Evolutionary conservation across 2,113 vertebrate genomes (phyloP).

Genomic region (Acanthochromis polyacanthus): DNA sequence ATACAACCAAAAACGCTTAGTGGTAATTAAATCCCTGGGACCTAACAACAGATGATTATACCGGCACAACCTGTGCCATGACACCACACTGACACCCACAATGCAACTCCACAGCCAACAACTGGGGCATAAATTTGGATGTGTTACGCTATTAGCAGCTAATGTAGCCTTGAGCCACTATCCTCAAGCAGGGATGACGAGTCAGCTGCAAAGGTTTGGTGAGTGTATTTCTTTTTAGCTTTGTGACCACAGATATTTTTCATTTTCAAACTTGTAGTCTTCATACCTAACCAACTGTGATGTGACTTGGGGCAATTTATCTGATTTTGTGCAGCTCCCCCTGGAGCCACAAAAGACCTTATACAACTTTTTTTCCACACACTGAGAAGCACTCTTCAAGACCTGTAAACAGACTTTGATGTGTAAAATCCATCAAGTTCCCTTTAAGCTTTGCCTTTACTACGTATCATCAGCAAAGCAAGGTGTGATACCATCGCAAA

Average conservation of each 20-base stretch:
- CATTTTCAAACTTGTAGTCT: neutral
- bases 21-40: neutral
- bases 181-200: neutral
- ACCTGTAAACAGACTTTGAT: conserved; percentile 16
- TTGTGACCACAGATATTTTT: neutral
- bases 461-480: conserved; percentile 20
- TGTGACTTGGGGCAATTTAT: conserved; percentile 11
- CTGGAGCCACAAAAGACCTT: neutral
- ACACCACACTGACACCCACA: neutral
- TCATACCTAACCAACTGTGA: conserved; percentile 9
- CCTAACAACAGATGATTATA: neutral
- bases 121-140: neutral
- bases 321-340: neutral
- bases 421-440: conserved; percentile 25
- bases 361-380: conserved; percentile 1
- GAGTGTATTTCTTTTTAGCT: neutral
- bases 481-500: conserved; percentile 34
- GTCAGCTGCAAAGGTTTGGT: neutral
- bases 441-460: neutral
- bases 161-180: neutral
- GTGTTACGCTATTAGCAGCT: too few relatives aligned
- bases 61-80: neutral
- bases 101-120: too few relatives aligned
- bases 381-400: neutral
- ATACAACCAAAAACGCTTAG: neutral